Evolutionary conservation across 2,113 vertebrate genomes (phyloP).

Genomic region (Ammospiza caudacuta): DNA sequence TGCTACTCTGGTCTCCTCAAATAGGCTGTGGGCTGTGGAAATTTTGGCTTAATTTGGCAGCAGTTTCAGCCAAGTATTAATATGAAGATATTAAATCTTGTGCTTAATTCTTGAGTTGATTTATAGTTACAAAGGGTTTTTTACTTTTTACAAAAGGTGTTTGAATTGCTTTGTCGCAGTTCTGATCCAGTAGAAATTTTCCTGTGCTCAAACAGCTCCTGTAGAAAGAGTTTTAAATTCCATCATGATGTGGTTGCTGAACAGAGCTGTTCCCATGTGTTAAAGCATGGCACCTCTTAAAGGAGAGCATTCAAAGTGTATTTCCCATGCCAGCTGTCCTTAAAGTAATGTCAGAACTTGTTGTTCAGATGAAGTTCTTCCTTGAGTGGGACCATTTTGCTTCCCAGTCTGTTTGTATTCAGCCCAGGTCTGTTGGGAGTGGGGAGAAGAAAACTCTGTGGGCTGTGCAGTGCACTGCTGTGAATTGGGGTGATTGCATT

Average conservation of each 20-base stretch:
- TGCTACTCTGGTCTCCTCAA: not conserved
- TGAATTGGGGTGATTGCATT: rapidly evolving
- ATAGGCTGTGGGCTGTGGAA: not conserved
- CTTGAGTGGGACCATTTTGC: not conserved
- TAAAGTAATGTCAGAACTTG: not conserved
- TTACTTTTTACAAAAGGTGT: not conserved
- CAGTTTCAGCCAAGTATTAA: not conserved
- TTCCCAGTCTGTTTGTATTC: not conserved
- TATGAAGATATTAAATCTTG: not conserved
- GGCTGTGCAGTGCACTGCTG: not conserved
- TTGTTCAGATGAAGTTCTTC: not conserved
- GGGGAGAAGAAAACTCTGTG: not conserved
- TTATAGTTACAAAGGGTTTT: not conserved
- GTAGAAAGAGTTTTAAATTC: not conserved
- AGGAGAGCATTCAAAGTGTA: not conserved
- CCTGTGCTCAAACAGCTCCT: not conserved
- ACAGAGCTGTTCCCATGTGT: not conserved
- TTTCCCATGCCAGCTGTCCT: not conserved
- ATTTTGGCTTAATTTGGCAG: not conserved
- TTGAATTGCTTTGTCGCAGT: not conserved
- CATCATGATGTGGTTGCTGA: not conserved
- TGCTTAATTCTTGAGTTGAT: not conserved
- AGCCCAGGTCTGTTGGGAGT: not conserved
- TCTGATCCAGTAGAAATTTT: not conserved
- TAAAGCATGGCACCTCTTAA: not conserved